These are phyloP conservation scores for Zophobas morio DNA, from an alignment of 1,140 invertebrate species.

Conservation along the genomic window DNA sequence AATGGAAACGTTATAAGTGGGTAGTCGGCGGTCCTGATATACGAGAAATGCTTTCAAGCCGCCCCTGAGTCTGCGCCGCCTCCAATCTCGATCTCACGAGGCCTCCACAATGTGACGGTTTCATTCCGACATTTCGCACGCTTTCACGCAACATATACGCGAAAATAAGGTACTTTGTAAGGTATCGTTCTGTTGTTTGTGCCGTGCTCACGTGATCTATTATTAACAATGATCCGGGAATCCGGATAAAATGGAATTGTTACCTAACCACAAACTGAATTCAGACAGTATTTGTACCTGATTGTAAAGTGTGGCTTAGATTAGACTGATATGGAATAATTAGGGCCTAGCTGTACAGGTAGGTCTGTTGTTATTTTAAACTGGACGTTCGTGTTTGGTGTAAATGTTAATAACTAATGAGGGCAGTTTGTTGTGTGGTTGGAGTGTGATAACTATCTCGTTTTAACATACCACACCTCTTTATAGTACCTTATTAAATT, in stretches of 20 bases:
- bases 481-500: too few species aligned
- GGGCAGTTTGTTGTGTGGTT: too few species aligned
- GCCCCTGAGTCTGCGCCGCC: conserved; percentile 20
- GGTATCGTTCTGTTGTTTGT: conserved; percentile 5
- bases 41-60: neutral
- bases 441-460: too few species aligned
- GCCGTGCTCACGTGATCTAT: conserved; percentile 13
- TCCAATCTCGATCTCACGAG: conserved; percentile 12
- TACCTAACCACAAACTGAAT: neutral
- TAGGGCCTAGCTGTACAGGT: conserved; percentile 23
- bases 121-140: conserved; percentile 31
- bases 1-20: neutral
- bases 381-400: too few species aligned
- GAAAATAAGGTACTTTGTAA: conserved; percentile 3
- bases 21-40: neutral
- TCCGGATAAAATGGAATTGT: neutral
- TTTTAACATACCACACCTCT: too few species aligned
- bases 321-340: conserved; percentile 31
- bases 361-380: too few species aligned
- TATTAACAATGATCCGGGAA: neutral
- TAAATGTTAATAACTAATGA: too few species aligned
- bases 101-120: conserved; percentile 22
- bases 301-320: conserved; percentile 18
- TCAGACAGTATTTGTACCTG: conserved; percentile 12
- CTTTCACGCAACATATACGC: neutral